These are phyloP conservation scores for Urocitellus parryii DNA, from an alignment of 2,113 vertebrate genomes.

Conservation along the genomic window DNA sequence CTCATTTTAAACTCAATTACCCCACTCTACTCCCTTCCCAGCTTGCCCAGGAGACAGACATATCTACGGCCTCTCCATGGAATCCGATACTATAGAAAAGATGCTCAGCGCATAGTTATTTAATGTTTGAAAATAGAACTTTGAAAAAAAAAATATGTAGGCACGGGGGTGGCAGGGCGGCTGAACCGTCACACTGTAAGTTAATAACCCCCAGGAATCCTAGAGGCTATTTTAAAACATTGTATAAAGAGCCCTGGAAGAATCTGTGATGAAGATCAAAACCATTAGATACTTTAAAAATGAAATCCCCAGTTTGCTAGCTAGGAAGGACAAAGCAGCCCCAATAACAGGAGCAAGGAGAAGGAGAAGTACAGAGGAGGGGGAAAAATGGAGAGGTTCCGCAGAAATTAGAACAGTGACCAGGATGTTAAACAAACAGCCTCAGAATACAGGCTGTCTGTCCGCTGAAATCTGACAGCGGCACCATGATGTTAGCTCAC, in stretches of 20 bases:
- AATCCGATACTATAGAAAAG: conserved; percentile 66
- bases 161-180: background rate
- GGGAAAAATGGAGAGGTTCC: background rate
- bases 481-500: rapidly evolving
- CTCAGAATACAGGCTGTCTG: background rate
- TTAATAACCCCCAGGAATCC: conserved; percentile 75
- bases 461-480: background rate
- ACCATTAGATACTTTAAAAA: conserved; percentile 14
- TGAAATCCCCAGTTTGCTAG: background rate
- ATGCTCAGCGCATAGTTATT: conserved; percentile 72
- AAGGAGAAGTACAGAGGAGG: background rate
- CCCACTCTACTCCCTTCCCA: background rate
- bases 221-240: conserved; percentile 74
- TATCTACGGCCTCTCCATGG: background rate
- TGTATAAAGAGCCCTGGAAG: conserved; percentile 19
- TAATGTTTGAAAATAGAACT: conserved; percentile 74
- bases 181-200: conserved; percentile 65
- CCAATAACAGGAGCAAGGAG: background rate
- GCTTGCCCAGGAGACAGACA: background rate
- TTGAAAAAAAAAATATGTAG: conserved; percentile 27
- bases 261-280: conserved; percentile 55
- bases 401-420: background rate
- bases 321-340: background rate
- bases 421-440: background rate
- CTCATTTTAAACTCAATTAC: conserved; percentile 23